Conservation (phyloP, 2,888 invertebrate species). For the Rhogogaster chlorosoma region DNA sequence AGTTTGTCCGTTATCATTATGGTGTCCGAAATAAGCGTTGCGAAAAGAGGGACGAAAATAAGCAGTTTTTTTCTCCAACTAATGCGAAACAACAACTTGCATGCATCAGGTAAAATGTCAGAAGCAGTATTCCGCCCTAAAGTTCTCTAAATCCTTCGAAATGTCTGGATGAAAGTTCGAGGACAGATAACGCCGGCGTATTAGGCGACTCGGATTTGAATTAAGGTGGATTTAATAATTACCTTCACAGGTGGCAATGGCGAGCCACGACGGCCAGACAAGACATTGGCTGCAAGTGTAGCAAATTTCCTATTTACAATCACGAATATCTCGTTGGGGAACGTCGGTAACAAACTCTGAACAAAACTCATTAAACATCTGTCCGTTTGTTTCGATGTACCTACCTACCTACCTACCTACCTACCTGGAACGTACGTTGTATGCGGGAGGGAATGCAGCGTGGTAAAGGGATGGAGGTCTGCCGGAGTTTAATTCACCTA, state of each 20-base stretch:
- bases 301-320: constrained; percentile 50
- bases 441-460: constrained; percentile 12
- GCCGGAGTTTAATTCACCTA: constrained; percentile 44
- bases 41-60: background rate
- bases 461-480: background rate
- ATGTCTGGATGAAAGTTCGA: background rate
- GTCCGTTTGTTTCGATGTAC: constrained; percentile 75
- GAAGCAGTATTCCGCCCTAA: background rate
- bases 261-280: background rate
- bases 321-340: constrained; percentile 50
- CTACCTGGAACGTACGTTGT: constrained; percentile 42
- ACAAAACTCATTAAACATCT: constrained; percentile 76
- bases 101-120: background rate
- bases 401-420: constrained; percentile 13
- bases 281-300: constrained; percentile 52
- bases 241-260: constrained; percentile 16
- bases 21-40: background rate
- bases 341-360: constrained; percentile 54
- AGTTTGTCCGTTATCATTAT: background rate
- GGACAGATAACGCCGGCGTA: background rate
- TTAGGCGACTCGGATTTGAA: background rate
- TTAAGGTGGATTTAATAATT: constrained; percentile 18
- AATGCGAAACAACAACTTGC: background rate
- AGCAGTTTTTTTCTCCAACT: background rate
- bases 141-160: background rate